These are phyloP conservation scores for Nannobrachium achirus DNA, from an alignment of 2,113 vertebrate species.

Conservation along the genomic window DNA sequence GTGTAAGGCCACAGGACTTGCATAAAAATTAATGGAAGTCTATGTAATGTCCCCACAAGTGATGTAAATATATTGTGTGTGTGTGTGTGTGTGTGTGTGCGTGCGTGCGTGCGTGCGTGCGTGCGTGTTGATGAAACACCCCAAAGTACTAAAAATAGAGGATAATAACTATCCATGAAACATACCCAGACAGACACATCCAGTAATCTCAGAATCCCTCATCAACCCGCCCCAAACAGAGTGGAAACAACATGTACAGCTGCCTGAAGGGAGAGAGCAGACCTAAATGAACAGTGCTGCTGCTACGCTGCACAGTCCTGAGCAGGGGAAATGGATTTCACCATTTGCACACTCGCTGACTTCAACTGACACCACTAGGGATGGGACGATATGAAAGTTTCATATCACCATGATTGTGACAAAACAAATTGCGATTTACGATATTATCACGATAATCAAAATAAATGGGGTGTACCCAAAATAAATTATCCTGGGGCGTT, in stretches of 20 bases:
- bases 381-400: no score
- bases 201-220: constrained; percentile 26
- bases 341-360: constrained; percentile 6
- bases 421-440: no score
- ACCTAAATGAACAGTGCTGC: constrained; percentile 13
- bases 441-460: no score
- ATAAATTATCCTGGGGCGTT: no score
- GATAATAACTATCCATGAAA: constrained; percentile 38
- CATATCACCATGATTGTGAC: no score
- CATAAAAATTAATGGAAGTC: no score
- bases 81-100: not conserved
- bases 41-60: no score
- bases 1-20: no score
- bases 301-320: not conserved
- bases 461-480: no score
- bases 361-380: not conserved
- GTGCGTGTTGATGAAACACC: constrained; percentile 4
- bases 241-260: not conserved
- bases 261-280: constrained; percentile 1
- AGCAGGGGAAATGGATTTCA: not conserved
- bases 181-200: constrained; percentile 38
- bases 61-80: no score
- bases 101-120: not conserved
- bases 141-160: constrained; percentile 37
- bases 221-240: constrained; percentile 27